Conservation (phyloP, 2,888 invertebrate species). For the Epinotia nisella region DNA sequence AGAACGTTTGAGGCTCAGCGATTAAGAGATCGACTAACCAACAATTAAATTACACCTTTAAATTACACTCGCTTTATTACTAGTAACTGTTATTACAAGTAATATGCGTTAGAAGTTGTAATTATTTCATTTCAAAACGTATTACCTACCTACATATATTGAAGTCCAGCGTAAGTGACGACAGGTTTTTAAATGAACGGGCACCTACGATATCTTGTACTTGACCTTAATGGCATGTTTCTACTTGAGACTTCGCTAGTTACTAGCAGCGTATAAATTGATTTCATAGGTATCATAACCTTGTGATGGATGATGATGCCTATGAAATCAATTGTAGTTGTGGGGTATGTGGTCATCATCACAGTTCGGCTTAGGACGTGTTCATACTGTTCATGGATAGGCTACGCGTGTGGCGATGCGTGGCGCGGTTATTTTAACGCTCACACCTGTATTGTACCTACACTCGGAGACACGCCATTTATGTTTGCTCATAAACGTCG, state of each 20-base stretch:
- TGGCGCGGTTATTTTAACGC: no score
- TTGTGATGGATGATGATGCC: no score
- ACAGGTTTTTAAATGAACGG: slow-evolving; percentile 2
- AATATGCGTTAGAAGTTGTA: background rate
- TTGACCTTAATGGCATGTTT: background rate
- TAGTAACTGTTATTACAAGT: background rate
- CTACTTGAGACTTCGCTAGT: background rate
- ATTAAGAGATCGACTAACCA: background rate
- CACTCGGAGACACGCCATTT: no score
- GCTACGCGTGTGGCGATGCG: no score
- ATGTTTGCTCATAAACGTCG: no score
- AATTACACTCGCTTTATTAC: background rate
- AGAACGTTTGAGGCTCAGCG: background rate
- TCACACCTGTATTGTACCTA: no score
- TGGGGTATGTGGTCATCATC: no score
- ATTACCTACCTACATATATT: slow-evolving; percentile 1
- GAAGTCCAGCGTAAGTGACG: background rate
- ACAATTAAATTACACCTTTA: slow-evolving; percentile 4
- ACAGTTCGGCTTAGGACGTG: background rate
- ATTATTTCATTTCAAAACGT: slow-evolving; percentile 20
- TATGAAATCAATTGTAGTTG: no score
- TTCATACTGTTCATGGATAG: no score
- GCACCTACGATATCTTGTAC: background rate
- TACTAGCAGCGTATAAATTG: background rate
- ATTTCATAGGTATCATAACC: background rate